These are phyloP conservation scores for Aurelia sp. DNA, from an alignment of 30 jellyfish, hydroid and myxozoan genomes.

Conservation along the genomic window DNA sequence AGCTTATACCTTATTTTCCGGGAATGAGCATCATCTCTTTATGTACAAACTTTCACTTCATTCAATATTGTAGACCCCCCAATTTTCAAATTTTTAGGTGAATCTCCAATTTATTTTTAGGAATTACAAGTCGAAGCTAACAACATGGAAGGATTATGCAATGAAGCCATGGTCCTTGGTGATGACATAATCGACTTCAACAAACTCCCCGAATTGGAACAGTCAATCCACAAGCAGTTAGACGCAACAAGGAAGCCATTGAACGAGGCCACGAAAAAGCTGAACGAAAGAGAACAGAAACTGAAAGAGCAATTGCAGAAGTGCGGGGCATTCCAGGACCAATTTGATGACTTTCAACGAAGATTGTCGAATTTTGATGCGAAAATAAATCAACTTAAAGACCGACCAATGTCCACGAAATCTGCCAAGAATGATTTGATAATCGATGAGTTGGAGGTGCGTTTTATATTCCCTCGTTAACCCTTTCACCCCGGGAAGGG, in stretches of 20 bases:
- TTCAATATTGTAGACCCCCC: no score
- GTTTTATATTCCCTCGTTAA: neutral
- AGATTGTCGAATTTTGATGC: constrained; percentile 75
- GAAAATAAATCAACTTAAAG: constrained; percentile 48
- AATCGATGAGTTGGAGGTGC: constrained; percentile 72
- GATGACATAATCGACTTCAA: constrained; percentile 73
- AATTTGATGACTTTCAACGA: constrained; percentile 86
- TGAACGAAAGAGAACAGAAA: constrained; percentile 71
- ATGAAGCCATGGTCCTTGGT: constrained; percentile 83
- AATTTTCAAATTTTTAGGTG: no score
- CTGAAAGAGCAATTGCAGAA: constrained; percentile 84
- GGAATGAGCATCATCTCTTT: no score
- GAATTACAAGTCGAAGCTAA: constrained; percentile 83
- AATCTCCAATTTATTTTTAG: neutral
- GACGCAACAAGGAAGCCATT: constrained; percentile 62
- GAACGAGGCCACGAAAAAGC: constrained; percentile 23
- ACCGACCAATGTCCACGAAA: constrained; percentile 76
- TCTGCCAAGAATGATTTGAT: constrained; percentile 69
- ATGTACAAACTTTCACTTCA: no score
- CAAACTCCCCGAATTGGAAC: constrained; percentile 78
- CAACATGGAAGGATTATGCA: constrained; percentile 62
- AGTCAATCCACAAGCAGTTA: constrained; percentile 46
- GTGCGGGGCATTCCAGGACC: constrained; percentile 96
- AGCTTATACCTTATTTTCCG: no score
- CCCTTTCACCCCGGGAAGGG: no score